Evolutionary conservation across 2,888 invertebrate genomes (phyloP), one percentile per base, ranked within the genome.

Genomic region (Schrankia costaestrigalis): DNA sequence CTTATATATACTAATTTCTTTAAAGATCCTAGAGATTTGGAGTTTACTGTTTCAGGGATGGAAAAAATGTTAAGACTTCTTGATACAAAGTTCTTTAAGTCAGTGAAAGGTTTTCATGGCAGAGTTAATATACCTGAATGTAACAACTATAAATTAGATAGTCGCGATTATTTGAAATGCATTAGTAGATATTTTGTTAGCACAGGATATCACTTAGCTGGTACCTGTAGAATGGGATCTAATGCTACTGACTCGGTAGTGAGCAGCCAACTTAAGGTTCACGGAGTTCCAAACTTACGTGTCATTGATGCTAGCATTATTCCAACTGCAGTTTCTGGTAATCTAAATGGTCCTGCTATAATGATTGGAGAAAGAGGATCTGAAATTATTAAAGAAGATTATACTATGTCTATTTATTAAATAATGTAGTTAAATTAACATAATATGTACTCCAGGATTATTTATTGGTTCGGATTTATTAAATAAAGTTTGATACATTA

Each of bases 331-430:
- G 89, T 92, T 0, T 94, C 93, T 61, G 93, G 93, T 0, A 95
- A 95, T 65, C 94, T 93, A 0, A 94, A 95, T 61, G 95, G 92
- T 0, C 93, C 95, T 0, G 89, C 90, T 0, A 92, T 94, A 6
- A 95, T 95, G 94, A 93, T 95, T 27, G 95, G 90, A 0, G 95
- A 95, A 63, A 92, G 93, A 59, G 93, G 89, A 0, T 89, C 93
- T 0, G 93, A 94, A 67, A 84, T 94, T 72, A 90, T 94, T 27
- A 92, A 92, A 63, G 84, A 91, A 54, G 68, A 50, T n/a, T n/a
- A n/a, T n/a, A n/a, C n/a, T n/a, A n/a, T n/a, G n/a, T n/a, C n/a
- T n/a, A n/a, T n/a, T n/a, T n/a, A n/a, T n/a, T n/a, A n/a, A n/a
- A n/a, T n/a, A n/a, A n/a, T n/a, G n/a, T n/a, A n/a, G n/a, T n/a